Conservation (phyloP, 2,113 vertebrate genomes). For the Ramphastos sulfuratus region DNA sequence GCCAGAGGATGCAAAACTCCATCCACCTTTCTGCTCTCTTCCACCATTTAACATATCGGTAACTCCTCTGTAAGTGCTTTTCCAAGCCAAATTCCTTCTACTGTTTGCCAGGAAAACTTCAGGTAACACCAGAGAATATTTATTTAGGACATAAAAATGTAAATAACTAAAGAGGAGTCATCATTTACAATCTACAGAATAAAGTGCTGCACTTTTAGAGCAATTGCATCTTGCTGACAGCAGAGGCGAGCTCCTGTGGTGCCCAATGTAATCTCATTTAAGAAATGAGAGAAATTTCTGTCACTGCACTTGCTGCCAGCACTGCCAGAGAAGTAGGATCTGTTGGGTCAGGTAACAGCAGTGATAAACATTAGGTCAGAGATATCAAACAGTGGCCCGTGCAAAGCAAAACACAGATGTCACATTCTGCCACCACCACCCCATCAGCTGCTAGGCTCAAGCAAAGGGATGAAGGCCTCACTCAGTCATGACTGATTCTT, state of each 20-base stretch:
- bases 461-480: neutral
- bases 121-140: neutral
- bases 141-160: slow-evolving; percentile 5
- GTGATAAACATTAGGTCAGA: neutral
- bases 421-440: neutral
- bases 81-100: neutral
- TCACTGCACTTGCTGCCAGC: neutral
- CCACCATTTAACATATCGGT: neutral
- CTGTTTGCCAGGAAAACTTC: neutral
- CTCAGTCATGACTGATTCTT: neutral
- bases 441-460: neutral
- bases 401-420: neutral
- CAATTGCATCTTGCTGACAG: neutral
- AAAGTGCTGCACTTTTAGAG: neutral
- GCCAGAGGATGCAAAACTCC: neutral
- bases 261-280: neutral
- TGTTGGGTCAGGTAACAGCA: neutral
- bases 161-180: neutral
- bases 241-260: neutral
- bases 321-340: slow-evolving; percentile 1
- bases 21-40: neutral
- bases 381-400: neutral
- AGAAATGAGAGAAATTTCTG: neutral
- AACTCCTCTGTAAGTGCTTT: neutral
- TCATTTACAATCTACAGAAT: neutral